Conservation (phyloP, 2,888 invertebrate species). For the Drosophila mayaguana region DNA sequence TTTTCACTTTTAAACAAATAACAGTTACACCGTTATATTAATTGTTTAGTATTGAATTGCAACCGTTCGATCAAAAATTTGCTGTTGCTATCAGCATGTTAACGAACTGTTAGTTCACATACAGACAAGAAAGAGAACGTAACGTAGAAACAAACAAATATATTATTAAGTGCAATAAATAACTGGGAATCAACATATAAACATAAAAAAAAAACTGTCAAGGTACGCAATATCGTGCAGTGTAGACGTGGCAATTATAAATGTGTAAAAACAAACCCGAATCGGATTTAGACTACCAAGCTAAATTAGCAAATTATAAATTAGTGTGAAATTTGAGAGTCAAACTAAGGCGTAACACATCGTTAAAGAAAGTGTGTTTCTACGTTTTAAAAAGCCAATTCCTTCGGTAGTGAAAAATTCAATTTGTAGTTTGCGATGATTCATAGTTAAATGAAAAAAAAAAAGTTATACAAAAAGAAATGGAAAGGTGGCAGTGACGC, state of each 20-base stretch:
- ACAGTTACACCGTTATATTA: background rate
- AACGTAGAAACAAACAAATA: slow-evolving; percentile 31
- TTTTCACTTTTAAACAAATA: background rate
- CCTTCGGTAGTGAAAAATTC: slow-evolving; percentile 11
- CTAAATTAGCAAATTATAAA: slow-evolving; percentile 4
- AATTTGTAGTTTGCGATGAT: slow-evolving; percentile 27
- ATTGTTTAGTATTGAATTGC: background rate
- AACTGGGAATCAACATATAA: slow-evolving; percentile 26
- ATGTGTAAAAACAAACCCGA: background rate
- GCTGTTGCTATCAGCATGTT: background rate
- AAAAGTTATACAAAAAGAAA: slow-evolving; percentile 21
- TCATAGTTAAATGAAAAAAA: slow-evolving; percentile 31
- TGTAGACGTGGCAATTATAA: slow-evolving; percentile 37
- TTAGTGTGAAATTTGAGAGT: slow-evolving; percentile 1
- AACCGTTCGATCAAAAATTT: background rate
- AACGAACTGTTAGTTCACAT: slow-evolving; percentile 26
- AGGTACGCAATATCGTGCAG: slow-evolving; percentile 37
- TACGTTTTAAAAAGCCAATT: slow-evolving; percentile 5
- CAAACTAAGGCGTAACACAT: slow-evolving; percentile 12
- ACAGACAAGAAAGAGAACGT: slow-evolving; percentile 9
- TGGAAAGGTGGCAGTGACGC: slow-evolving; percentile 56
- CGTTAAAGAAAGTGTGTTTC: slow-evolving; percentile 9
- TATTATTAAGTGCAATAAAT: slow-evolving; percentile 44
- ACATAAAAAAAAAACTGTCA: slow-evolving; percentile 19
- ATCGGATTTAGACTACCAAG: background rate